These are phyloP conservation scores for Rhynchomys soricoides DNA, from an alignment of 2,113 vertebrate genomes.

Conservation along the genomic window DNA sequence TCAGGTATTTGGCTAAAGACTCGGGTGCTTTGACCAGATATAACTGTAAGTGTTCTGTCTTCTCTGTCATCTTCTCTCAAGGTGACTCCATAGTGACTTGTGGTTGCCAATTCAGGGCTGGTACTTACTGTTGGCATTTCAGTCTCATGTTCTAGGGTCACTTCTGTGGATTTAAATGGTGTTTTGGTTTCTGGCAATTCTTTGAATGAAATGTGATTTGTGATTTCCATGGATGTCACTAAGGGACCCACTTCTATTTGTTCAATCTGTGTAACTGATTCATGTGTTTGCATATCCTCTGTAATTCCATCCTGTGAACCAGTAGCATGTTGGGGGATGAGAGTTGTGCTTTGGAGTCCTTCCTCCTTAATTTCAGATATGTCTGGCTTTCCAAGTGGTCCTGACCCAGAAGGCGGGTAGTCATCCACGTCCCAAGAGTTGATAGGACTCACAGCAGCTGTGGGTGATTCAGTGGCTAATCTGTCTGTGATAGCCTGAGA, in stretches of 20 bases:
- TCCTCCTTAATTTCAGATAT: constrained; percentile 82
- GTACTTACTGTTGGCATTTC: constrained; percentile 79
- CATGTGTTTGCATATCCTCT: constrained; percentile 70
- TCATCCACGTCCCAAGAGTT: constrained; percentile 76
- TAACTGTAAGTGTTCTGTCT: constrained; percentile 40
- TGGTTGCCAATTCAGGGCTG: constrained; percentile 75
- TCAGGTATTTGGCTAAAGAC: constrained; percentile 65
- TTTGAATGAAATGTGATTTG: constrained; percentile 68
- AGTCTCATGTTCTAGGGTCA: constrained; percentile 82
- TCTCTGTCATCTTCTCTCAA: constrained; percentile 70
- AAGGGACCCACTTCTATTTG: constrained; percentile 87
- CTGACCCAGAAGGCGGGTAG: constrained; percentile 76
- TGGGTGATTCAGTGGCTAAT: constrained; percentile 73
- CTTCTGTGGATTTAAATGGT: constrained; percentile 77
- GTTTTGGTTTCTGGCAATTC: constrained; percentile 73
- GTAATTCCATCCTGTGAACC: constrained; percentile 74
- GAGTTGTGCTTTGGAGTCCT: constrained; percentile 74
- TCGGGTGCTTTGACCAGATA: constrained; percentile 55
- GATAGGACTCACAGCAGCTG: constrained; percentile 63
- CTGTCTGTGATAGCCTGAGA: constrained; percentile 80
- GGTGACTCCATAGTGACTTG: constrained; percentile 61
- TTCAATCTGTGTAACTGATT: constrained; percentile 83
- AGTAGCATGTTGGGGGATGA: constrained; percentile 40
- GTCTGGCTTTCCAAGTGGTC: constrained; percentile 78
- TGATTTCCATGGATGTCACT: constrained; percentile 80